phyloP scores from a whole-genome alignment of 2,888 invertebrate species.

The Volucella zonaria region DNA sequence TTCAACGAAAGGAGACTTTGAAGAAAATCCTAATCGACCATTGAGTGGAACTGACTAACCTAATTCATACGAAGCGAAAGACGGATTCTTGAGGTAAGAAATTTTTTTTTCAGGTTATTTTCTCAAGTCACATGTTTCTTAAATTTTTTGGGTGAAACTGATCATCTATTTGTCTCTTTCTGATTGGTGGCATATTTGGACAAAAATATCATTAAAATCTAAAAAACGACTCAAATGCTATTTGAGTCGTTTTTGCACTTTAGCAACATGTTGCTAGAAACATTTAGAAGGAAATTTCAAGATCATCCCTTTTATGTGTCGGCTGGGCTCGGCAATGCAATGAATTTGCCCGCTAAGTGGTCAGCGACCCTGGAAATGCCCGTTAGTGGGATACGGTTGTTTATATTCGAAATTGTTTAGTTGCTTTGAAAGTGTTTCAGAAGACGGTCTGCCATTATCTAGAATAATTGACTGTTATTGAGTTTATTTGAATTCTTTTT shows the following conservation, averaged over 20 bases:
- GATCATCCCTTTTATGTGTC: conserved; percentile 31
- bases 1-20: background rate
- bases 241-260: background rate
- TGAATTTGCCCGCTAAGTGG: conserved; percentile 31
- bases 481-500: conserved; percentile 21
- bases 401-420: conserved; percentile 22
- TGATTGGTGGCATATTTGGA: background rate
- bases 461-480: conserved; percentile 62
- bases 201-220: background rate
- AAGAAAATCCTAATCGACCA: background rate
- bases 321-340: conserved; percentile 13
- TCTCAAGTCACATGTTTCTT: conserved; percentile 34
- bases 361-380: conserved; percentile 42
- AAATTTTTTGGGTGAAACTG: background rate
- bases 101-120: background rate
- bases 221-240: background rate
- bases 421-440: conserved; percentile 58
- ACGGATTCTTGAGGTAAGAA: conserved; percentile 30
- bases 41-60: conserved; percentile 39
- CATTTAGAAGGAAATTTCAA: background rate
- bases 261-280: conserved; percentile 2
- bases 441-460: conserved; percentile 69
- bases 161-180: conserved; percentile 13
- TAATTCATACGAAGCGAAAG: background rate
- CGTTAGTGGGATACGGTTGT: conserved; percentile 65